A percentile compares a stretch with the other conserved stretches of the same genome.
These are phyloP conservation scores for Diaprepes abbreviatus DNA, from an alignment of 2,888 invertebrate genomes.

Conservation along the genomic window DNA sequence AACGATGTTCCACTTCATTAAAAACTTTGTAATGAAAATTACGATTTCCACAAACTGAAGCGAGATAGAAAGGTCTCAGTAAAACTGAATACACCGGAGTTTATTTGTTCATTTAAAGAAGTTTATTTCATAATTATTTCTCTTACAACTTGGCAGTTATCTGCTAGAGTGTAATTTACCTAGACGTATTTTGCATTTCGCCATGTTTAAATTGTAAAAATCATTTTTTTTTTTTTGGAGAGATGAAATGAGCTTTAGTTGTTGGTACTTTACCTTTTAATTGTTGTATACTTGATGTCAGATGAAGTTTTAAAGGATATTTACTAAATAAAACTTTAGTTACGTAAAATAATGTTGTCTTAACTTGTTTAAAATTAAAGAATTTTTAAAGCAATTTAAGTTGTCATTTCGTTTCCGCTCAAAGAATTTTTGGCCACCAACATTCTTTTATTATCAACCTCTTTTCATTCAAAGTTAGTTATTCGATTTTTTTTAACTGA, in stretches of 20 bases:
- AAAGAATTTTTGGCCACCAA: no score
- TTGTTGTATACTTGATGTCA: neutral
- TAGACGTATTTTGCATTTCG: slow-evolving; percentile 38
- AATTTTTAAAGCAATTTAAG: no score
- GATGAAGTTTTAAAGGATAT: no score
- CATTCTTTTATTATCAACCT: no score
- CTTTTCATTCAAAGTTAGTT: no score
- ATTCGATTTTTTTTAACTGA: no score
- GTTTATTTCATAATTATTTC: slow-evolving; percentile 36
- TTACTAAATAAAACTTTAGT: no score
- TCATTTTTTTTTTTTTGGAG: slow-evolving; percentile 12
- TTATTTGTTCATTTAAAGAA: slow-evolving; percentile 31
- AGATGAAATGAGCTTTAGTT: neutral
- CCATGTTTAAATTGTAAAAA: slow-evolving; percentile 29
- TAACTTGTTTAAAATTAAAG: no score
- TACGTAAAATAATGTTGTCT: no score
- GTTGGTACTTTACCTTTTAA: neutral
- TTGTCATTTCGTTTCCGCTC: no score
- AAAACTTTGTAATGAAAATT: slow-evolving; percentile 27
- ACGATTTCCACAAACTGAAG: slow-evolving; percentile 1
- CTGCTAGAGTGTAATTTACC: slow-evolving; percentile 35
- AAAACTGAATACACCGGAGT: slow-evolving; percentile 30
- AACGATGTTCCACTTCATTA: slow-evolving; percentile 17
- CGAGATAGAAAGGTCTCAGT: slow-evolving; percentile 19
- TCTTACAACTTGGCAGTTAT: slow-evolving; percentile 24